Percentiles rank a stretch among this genome's conserved stretches.
These are phyloP conservation scores for Callipepla californica DNA, from an alignment of 2,113 vertebrate species.

Conservation along the genomic window DNA sequence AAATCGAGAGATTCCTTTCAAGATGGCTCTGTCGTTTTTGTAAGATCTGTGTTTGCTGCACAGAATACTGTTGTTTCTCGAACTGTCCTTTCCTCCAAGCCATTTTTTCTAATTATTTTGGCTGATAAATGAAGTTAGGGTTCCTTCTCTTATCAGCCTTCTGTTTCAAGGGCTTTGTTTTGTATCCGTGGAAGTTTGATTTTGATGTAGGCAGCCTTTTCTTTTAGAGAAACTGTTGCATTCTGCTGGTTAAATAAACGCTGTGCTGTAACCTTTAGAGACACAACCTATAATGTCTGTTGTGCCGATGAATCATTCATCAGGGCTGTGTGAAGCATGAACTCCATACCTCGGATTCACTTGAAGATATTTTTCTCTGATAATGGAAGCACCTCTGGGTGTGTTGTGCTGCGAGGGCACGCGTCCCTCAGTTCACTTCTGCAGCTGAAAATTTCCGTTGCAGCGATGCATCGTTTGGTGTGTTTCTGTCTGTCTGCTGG, in stretches of 20 bases:
- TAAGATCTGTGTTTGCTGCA: neutral
- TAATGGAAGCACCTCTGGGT: neutral
- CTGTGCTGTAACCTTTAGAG: slow-evolving; percentile 30
- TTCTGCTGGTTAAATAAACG: slow-evolving; percentile 41
- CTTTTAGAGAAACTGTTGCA: neutral
- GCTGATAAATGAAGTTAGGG: neutral
- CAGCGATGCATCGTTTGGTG: neutral
- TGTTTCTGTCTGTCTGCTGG: neutral
- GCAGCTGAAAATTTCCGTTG: neutral
- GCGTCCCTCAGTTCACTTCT: neutral
- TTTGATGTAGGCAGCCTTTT: neutral
- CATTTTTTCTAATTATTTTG: neutral
- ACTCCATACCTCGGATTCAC: neutral
- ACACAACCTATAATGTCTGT: neutral
- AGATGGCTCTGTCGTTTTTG: neutral
- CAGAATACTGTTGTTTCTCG: neutral
- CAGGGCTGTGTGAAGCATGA: neutral
- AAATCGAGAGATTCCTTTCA: neutral
- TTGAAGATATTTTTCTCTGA: neutral
- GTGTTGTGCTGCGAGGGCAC: accelerated
- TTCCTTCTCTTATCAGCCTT: slow-evolving; percentile 7
- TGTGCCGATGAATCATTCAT: neutral
- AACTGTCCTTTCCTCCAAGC: neutral
- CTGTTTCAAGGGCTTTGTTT: slow-evolving; percentile 38
- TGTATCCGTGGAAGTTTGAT: neutral